Conservation (phyloP, 2,888 invertebrate genomes). For the Norana najaformis region DNA sequence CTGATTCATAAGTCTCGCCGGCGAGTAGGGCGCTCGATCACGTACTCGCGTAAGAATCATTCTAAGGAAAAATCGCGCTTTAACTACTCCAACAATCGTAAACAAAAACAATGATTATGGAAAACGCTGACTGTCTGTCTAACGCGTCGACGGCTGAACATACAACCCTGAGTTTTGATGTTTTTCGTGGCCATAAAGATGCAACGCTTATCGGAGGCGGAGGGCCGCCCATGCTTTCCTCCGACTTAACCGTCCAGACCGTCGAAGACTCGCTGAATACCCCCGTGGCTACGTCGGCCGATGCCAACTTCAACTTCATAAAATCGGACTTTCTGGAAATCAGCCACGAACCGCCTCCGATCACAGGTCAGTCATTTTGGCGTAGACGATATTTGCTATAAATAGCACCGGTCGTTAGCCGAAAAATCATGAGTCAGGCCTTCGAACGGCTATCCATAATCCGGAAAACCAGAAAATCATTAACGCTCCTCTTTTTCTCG, state of each 20-base stretch:
- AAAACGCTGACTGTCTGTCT: neutral
- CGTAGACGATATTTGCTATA: neutral
- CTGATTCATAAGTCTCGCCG: slow-evolving; percentile 7
- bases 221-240: neutral
- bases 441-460: too few species aligned
- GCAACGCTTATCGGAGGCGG: neutral
- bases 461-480: neutral
- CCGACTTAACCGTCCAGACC: neutral
- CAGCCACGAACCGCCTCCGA: slow-evolving; percentile 3
- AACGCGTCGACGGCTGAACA: neutral
- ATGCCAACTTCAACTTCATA: slow-evolving; percentile 23
- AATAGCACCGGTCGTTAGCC: neutral
- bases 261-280: slow-evolving; percentile 15
- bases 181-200: slow-evolving; percentile 13
- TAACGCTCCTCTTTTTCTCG: neutral
- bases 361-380: neutral
- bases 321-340: neutral
- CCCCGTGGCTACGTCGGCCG: neutral
- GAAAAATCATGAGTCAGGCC: neutral
- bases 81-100: neutral
- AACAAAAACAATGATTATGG: neutral
- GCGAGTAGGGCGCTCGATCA: neutral
- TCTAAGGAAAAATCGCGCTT: neutral
- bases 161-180: neutral
- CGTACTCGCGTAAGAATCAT: neutral